These are phyloP conservation scores for Cephus nigrinus DNA, from an alignment of 2,888 invertebrate species.

Conservation along the genomic window DNA sequence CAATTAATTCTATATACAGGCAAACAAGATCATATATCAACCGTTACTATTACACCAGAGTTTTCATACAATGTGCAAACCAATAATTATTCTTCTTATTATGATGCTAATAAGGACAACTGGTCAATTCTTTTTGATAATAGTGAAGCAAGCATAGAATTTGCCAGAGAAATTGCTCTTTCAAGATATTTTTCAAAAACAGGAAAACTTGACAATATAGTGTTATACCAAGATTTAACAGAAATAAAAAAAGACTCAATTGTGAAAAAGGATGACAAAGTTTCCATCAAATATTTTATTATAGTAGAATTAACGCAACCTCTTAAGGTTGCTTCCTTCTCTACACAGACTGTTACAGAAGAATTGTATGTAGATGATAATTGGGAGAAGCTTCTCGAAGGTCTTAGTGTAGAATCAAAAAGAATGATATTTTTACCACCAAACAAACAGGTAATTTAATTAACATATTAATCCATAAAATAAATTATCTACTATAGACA, in stretches of 20 bases:
- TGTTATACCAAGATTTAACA: conserved; percentile 51
- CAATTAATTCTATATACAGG: conserved; percentile 59
- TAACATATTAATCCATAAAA: not conserved
- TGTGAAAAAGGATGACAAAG: conserved; percentile 45
- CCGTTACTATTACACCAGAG: conserved; percentile 45
- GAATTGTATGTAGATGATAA: conserved; percentile 52
- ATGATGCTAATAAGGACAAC: conserved; percentile 68
- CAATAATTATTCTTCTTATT: conserved; percentile 59
- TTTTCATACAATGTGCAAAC: conserved; percentile 53
- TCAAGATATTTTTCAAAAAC: conserved; percentile 45
- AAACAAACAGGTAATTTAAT: conserved; percentile 48
- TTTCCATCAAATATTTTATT: conserved; percentile 47
- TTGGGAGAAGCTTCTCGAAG: conserved; percentile 53
- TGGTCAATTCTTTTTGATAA: conserved; percentile 71
- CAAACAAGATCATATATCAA: conserved; percentile 54
- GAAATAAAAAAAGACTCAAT: conserved; percentile 27
- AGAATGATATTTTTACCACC: conserved; percentile 52
- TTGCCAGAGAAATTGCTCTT: conserved; percentile 55
- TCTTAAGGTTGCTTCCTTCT: conserved; percentile 37
- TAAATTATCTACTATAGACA: not conserved
- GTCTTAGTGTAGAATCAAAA: conserved; percentile 40
- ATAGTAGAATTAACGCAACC: conserved; percentile 45
- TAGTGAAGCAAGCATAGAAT: conserved; percentile 49
- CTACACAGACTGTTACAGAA: conserved; percentile 42
- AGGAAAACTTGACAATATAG: conserved; percentile 38